These are phyloP conservation scores for Cephalopachus bancanus DNA, from an alignment of 2,797 vertebrate genomes.

Conservation along the genomic window DNA sequence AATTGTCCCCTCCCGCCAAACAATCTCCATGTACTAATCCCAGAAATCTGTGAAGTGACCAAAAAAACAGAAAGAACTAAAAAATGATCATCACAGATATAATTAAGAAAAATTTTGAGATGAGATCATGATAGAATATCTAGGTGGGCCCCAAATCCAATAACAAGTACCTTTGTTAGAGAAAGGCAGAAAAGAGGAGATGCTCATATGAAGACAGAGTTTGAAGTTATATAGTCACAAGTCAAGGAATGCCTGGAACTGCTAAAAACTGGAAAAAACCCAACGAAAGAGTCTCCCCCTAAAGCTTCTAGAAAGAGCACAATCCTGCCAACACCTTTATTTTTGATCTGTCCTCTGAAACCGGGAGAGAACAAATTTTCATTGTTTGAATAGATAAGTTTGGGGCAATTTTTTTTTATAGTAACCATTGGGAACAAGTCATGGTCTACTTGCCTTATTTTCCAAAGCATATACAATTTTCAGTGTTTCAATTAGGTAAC, in stretches of 20 bases:
- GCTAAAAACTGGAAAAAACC: background rate
- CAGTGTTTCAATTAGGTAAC: background rate
- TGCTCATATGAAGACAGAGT: background rate
- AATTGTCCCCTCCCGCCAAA: background rate
- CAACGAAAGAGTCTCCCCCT: background rate
- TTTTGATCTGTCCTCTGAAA: background rate
- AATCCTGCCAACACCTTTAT: background rate
- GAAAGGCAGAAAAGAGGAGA: background rate
- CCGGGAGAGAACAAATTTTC: background rate
- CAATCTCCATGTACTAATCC: background rate
- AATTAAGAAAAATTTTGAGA: background rate
- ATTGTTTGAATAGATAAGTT: background rate
- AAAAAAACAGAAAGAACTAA: background rate
- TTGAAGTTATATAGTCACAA: background rate
- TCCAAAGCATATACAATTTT: slow-evolving; percentile 22
- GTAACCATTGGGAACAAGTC: background rate
- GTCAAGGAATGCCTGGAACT: background rate
- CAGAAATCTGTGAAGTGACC: background rate
- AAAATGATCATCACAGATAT: background rate
- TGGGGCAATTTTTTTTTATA: background rate
- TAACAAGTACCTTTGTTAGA: background rate
- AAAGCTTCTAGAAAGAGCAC: background rate
- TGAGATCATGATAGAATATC: background rate
- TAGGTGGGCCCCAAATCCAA: background rate
- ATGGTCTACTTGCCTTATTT: background rate